A percentile compares a stretch with the other conserved stretches of the same genome.
These are phyloP conservation scores for Pristionchus exspectatus DNA, from an alignment of 2,888 invertebrate species.

Conservation along the genomic window DNA sequence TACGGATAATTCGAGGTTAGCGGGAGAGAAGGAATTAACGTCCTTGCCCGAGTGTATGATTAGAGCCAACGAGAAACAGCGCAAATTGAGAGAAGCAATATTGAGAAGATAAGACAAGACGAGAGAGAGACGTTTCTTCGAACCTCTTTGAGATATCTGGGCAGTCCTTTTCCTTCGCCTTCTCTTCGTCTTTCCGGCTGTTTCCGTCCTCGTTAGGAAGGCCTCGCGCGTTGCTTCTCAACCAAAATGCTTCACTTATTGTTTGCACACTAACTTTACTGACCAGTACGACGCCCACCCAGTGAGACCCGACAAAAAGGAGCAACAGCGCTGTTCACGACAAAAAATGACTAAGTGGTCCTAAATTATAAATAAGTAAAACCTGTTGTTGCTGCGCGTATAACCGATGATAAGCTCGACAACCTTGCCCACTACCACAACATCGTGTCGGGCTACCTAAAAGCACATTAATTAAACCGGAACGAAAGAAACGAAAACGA, in stretches of 20 bases:
- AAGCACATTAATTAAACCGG: constrained; percentile 28
- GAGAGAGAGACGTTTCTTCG: not conserved
- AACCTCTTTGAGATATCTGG: constrained; percentile 41
- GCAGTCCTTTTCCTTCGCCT: constrained; percentile 45
- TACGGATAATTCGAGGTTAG: constrained; percentile 24
- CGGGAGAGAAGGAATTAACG: constrained; percentile 5
- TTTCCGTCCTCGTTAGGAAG: constrained; percentile 50
- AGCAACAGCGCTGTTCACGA: not conserved
- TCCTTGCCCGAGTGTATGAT: not conserved
- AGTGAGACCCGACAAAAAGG: not conserved
- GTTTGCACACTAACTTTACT: constrained; percentile 28
- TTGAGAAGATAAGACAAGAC: not conserved
- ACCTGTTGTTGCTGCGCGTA: constrained; percentile 49
- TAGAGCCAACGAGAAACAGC: not conserved
- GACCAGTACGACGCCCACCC: constrained; percentile 37
- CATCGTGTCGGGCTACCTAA: constrained; percentile 46
- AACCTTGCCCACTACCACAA: constrained; percentile 41
- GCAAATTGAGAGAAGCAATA: not conserved
- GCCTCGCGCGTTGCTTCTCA: constrained; percentile 45
- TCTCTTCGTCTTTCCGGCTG: constrained; percentile 43
- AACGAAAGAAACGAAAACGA: not conserved
- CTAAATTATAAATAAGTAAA: constrained; percentile 29
- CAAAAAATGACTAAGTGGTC: not conserved
- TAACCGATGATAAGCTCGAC: constrained; percentile 19
- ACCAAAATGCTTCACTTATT: constrained; percentile 43